Evolutionary conservation across 2,113 vertebrate species (phyloP).

Genomic region (Camarhynchus parvulus): DNA sequence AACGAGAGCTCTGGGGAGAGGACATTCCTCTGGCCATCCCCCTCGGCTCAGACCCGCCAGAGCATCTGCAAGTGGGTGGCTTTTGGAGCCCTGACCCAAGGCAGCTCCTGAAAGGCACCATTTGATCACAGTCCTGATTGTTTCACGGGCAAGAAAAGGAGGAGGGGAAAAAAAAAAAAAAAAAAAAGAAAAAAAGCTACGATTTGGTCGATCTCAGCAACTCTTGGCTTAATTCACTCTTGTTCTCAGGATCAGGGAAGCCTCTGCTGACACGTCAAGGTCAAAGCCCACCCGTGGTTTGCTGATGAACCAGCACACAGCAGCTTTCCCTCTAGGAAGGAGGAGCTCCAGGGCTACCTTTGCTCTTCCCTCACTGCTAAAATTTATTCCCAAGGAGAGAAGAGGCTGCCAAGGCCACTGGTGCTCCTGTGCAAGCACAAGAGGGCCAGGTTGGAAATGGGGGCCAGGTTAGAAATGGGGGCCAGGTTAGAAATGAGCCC

Average conservation of each 20-base stretch:
- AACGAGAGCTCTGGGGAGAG: background rate
- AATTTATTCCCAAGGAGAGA: background rate
- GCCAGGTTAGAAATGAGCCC: background rate
- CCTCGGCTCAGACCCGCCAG: background rate
- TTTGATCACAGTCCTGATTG: background rate
- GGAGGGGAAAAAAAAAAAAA: rapidly evolving
- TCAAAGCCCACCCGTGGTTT: background rate
- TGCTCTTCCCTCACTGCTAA: background rate
- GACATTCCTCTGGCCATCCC: slow-evolving; percentile 30
- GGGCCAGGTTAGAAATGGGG: no score
- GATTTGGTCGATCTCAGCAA: background rate
- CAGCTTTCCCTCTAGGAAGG: background rate
- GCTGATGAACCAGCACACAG: background rate
- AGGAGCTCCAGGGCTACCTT: rapidly evolving
- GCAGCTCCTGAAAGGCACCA: background rate
- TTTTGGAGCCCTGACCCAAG: slow-evolving; percentile 5
- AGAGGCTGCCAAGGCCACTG: background rate
- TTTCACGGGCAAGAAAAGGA: background rate
- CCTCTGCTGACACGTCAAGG: slow-evolving; percentile 20
- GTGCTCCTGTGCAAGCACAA: background rate
- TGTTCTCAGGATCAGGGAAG: background rate
- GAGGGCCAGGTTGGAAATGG: no score
- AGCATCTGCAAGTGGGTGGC: slow-evolving; percentile 10
- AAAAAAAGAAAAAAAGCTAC: background rate
- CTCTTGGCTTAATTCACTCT: background rate